phyloP scores from a whole-genome alignment of 1,140 invertebrate genomes.

The Nephila pilipes region DNA sequence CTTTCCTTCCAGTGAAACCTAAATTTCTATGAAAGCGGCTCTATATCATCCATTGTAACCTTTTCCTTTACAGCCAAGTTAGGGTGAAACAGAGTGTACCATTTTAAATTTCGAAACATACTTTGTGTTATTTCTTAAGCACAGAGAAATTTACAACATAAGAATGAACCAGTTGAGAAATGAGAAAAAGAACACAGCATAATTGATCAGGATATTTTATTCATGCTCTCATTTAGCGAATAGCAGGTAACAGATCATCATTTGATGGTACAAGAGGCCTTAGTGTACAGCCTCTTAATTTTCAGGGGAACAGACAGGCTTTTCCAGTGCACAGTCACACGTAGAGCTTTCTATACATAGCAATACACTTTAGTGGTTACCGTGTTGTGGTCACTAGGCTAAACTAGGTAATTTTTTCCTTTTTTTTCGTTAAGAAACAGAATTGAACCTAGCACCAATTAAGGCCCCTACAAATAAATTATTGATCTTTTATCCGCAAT shows the following conservation, averaged over 20 bases:
- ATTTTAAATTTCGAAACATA: too few relatives aligned
- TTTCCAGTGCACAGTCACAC: constrained; percentile 48
- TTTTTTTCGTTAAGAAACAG: constrained; percentile 16
- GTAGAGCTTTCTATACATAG: constrained; percentile 26
- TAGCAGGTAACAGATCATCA: constrained; percentile 68
- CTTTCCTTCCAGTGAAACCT: too few relatives aligned
- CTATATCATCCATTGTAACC: too few relatives aligned
- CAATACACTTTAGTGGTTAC: not conserved
- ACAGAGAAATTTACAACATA: too few relatives aligned
- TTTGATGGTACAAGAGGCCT: constrained; percentile 59
- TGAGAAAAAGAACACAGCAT: not conserved
- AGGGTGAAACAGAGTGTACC: too few relatives aligned
- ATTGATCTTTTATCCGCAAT: too few relatives aligned
- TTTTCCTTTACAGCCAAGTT: too few relatives aligned
- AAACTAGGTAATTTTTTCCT: not conserved
- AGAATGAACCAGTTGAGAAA: too few relatives aligned
- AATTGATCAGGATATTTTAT: constrained; percentile 70
- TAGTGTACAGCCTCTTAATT: not conserved
- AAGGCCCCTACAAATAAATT: constrained; percentile 50
- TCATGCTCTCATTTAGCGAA: constrained; percentile 68
- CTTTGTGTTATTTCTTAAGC: too few relatives aligned
- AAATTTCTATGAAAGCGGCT: too few relatives aligned
- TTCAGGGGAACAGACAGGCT: not conserved
- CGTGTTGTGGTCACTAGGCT: too few relatives aligned
- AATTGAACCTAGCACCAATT: constrained; percentile 56